Conservation (phyloP, 2,113 vertebrate species). For the Furnarius figulus region DNA sequence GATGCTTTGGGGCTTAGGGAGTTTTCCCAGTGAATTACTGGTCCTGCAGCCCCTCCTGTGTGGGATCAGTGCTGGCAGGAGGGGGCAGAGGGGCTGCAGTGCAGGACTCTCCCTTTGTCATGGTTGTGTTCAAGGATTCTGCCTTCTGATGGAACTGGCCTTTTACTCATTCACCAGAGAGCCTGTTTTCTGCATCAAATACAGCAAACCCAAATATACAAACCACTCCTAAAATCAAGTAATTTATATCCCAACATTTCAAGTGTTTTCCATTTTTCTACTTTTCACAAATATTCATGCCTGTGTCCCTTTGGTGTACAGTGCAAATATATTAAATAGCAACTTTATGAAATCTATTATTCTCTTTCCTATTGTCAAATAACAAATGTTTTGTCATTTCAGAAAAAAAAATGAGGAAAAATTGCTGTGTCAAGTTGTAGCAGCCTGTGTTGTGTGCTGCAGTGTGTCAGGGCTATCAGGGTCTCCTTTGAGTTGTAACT, state of each 20-base stretch:
- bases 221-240: neutral
- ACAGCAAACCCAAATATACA: neutral
- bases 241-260: neutral
- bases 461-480: neutral
- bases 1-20: fast-evolving
- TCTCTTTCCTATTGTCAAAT: neutral
- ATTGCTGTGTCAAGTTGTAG: neutral
- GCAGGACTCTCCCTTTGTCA: neutral
- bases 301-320: neutral
- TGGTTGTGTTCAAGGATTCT: neutral
- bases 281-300: neutral
- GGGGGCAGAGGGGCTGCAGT: neutral
- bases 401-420: neutral
- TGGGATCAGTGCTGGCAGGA: fast-evolving
- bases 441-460: neutral
- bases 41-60: neutral
- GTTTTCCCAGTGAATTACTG: neutral
- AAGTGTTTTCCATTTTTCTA: neutral
- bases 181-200: neutral
- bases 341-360: neutral
- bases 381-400: neutral
- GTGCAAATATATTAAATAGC: neutral
- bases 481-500: neutral
- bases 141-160: neutral
- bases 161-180: neutral